Conservation (phyloP, 2,888 invertebrate genomes). For the Dryobotodes eremita region DNA sequence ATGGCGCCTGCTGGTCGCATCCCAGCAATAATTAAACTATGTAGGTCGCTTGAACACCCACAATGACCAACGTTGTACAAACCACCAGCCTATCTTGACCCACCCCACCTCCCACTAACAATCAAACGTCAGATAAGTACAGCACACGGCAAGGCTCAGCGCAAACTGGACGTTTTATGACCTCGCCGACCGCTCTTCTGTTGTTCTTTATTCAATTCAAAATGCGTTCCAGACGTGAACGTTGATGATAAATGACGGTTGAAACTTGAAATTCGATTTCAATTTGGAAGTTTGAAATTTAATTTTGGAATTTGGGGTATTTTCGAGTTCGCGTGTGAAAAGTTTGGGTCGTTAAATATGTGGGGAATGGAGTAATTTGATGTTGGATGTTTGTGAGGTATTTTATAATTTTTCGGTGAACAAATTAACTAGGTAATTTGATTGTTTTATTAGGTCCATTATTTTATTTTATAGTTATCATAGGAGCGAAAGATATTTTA, state of each 20-base stretch:
- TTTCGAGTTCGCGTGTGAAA: constrained; percentile 57
- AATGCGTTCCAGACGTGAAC: constrained; percentile 79
- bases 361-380: constrained; percentile 39
- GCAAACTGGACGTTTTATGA: constrained; percentile 75
- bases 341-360: constrained; percentile 58
- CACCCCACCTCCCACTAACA: constrained; percentile 77
- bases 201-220: constrained; percentile 86
- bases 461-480: neutral
- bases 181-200: constrained; percentile 81
- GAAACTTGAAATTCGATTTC: constrained; percentile 68
- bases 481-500: neutral
- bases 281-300: constrained; percentile 64
- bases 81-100: constrained; percentile 74
- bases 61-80: constrained; percentile 81
- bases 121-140: constrained; percentile 70
- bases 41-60: constrained; percentile 88
- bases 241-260: constrained; percentile 72
- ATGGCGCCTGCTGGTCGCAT: constrained; percentile 87
- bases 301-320: constrained; percentile 57
- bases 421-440: neutral
- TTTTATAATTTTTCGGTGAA: constrained; percentile 12
- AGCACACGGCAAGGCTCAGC: constrained; percentile 72
- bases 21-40: constrained; percentile 88
- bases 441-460: neutral
- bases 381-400: constrained; percentile 27